These are phyloP conservation scores for Onychostruthus taczanowskii DNA, from an alignment of 2,113 vertebrate species.

Conservation along the genomic window DNA sequence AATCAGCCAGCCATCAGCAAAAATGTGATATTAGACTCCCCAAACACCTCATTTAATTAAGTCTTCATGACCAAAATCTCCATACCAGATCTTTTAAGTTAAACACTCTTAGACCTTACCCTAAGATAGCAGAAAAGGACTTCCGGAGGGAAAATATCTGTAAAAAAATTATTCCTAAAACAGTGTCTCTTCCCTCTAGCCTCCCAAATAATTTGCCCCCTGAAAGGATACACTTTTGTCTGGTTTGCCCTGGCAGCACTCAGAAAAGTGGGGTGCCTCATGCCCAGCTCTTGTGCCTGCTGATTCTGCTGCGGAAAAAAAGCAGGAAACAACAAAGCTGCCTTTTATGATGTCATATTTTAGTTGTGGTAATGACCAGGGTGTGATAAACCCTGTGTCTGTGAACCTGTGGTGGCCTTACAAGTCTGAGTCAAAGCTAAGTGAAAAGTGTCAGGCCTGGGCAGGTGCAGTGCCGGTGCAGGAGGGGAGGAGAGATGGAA, in stretches of 20 bases:
- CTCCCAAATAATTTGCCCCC: background rate
- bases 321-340: background rate
- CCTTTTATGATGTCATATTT: background rate
- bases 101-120: slow-evolving; percentile 4
- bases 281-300: background rate
- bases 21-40: slow-evolving; percentile 49
- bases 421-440: background rate
- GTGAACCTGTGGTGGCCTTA: background rate
- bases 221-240: background rate
- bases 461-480: background rate
- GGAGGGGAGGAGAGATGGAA: background rate
- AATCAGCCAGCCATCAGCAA: slow-evolving; percentile 50
- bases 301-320: background rate
- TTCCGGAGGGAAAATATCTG: background rate
- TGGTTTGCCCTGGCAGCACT: background rate
- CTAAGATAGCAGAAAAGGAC: slow-evolving; percentile 32
- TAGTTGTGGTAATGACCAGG: background rate
- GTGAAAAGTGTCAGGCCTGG: background rate
- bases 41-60: slow-evolving; percentile 68
- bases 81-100: slow-evolving; percentile 54
- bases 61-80: slow-evolving; percentile 48
- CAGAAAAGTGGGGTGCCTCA: background rate
- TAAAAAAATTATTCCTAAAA: slow-evolving; percentile 8
- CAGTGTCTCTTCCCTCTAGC: background rate
- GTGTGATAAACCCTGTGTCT: background rate